Conservation (phyloP, 1,140 invertebrate genomes). For the Mizuhopecten yessoensis region DNA sequence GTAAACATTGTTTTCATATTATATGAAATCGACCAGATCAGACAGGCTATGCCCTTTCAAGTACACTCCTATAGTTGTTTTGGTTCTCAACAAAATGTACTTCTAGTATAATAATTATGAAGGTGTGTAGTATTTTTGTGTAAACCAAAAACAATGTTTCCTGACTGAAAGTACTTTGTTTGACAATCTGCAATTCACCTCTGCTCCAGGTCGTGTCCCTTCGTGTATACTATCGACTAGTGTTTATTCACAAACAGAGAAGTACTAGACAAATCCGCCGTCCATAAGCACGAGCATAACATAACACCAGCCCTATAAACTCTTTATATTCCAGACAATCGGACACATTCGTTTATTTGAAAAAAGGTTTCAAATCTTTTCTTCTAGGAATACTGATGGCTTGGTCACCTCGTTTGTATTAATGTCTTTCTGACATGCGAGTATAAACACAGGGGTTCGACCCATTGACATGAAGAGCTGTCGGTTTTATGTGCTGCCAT, state of each 20-base stretch:
- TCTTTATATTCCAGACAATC: not conserved
- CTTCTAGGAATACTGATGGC: not conserved
- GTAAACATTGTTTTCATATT: too few relatives aligned
- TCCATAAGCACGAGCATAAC: not conserved
- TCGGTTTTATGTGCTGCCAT: not conserved
- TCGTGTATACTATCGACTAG: not conserved
- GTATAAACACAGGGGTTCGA: not conserved
- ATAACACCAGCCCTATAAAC: not conserved
- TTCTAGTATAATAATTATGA: too few relatives aligned
- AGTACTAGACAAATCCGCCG: not conserved
- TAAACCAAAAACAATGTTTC: too few relatives aligned
- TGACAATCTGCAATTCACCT: not conserved
- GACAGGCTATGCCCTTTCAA: too few relatives aligned
- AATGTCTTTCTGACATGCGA: not conserved
- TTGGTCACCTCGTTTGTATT: not conserved
- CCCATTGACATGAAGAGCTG: not conserved
- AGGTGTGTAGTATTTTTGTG: too few relatives aligned
- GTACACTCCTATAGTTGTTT: too few relatives aligned
- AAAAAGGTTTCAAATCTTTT: slow-evolving; percentile 2
- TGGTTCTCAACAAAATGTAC: too few relatives aligned
- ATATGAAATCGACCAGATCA: too few relatives aligned
- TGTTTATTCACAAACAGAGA: not conserved
- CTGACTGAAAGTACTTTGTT: not conserved
- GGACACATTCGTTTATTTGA: not conserved
- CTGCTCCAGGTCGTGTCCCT: not conserved